Evolutionary conservation across 2,888 invertebrate species (phyloP).

Genomic region (Ypsolopha sequella): DNA sequence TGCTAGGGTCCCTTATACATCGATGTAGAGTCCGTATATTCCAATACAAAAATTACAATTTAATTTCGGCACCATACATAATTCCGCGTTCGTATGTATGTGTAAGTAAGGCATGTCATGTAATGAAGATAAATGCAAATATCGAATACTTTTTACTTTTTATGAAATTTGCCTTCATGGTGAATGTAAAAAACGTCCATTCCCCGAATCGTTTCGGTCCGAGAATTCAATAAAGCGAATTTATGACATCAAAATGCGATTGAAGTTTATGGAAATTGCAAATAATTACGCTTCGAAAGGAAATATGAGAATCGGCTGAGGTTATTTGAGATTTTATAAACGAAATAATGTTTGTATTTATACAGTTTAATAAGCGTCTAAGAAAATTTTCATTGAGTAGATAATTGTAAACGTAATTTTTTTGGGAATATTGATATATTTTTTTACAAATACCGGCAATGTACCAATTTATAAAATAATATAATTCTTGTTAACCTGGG

Average conservation of each 20-base stretch:
- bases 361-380: no score
- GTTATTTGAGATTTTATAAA: neutral
- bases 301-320: slow-evolving; percentile 1
- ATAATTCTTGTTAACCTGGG: no score
- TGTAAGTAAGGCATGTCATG: slow-evolving; percentile 44
- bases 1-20: no score
- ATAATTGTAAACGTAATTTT: no score
- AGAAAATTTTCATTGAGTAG: no score
- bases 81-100: slow-evolving; percentile 11
- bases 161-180: neutral
- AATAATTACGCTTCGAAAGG: slow-evolving; percentile 8
- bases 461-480: no score
- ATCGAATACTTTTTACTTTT: slow-evolving; percentile 27
- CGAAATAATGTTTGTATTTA: no score
- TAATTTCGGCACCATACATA: no score
- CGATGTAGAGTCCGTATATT: no score
- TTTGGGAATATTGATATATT: no score
- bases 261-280: slow-evolving; percentile 12
- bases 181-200: slow-evolving; percentile 2
- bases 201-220: slow-evolving; percentile 17
- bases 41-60: no score
- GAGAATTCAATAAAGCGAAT: slow-evolving; percentile 30
- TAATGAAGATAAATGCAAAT: slow-evolving; percentile 52
- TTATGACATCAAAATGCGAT: slow-evolving; percentile 16
- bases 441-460: no score